Percentiles rank a stretch among this genome's conserved stretches.
Conservation (phyloP, 2,888 invertebrate species). For the Agrenia bidenticulata region DNA sequence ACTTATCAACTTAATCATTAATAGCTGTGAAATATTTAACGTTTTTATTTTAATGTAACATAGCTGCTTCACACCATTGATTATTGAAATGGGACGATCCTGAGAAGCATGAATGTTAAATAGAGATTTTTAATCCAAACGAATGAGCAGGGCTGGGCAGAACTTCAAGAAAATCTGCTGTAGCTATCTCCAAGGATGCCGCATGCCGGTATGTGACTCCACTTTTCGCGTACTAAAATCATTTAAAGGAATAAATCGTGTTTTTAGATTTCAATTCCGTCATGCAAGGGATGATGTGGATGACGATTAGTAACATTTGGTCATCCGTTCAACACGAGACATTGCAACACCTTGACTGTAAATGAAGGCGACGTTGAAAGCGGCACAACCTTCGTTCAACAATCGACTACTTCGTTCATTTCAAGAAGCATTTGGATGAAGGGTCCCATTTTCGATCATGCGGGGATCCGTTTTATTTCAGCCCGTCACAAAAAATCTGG, state of each 20-base stretch:
- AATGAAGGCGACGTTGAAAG: constrained; percentile 64
- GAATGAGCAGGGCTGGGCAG: constrained; percentile 60
- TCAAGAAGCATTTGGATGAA: constrained; percentile 63
- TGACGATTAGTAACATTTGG: constrained; percentile 62
- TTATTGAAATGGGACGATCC: no score
- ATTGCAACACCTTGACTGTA: constrained; percentile 61
- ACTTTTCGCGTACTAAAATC: no score
- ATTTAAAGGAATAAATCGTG: neutral
- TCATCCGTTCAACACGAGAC: constrained; percentile 60
- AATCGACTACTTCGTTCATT: constrained; percentile 64
- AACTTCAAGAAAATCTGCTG: constrained; percentile 58
- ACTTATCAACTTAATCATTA: neutral
- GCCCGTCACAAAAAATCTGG: no score
- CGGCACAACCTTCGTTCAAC: constrained; percentile 57
- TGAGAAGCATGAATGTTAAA: constrained; percentile 61
- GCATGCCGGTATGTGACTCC: no score
- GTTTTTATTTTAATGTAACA: no score
- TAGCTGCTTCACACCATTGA: no score
- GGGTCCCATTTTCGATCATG: no score
- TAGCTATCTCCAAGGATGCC: constrained; percentile 62
- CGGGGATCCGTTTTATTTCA: no score
- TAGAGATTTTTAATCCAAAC: constrained; percentile 58
- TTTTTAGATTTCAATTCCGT: constrained; percentile 62
- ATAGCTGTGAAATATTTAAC: neutral
- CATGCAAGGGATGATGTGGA: constrained; percentile 60